Evolutionary conservation across 2,797 vertebrate genomes (phyloP).

Genomic region (Craterocephalus amniculus): DNA sequence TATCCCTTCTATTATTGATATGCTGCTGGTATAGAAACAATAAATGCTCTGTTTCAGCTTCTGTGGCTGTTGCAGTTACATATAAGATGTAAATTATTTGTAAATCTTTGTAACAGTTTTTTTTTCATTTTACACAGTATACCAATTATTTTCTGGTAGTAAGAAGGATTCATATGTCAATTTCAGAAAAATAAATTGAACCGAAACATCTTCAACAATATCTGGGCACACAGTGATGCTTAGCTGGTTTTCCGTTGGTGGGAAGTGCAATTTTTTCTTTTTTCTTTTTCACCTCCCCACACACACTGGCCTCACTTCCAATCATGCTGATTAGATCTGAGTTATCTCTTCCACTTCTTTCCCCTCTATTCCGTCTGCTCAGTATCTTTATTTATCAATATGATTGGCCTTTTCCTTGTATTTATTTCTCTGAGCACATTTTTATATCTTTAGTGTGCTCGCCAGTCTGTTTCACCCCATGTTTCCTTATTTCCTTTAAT

Average conservation of each 20-base stretch:
- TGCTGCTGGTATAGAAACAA: background rate
- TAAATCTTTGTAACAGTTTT: background rate
- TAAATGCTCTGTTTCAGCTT: too few species aligned
- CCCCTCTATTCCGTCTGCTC: slow-evolving; percentile 10
- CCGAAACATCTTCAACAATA: slow-evolving; percentile 14
- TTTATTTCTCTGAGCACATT: slow-evolving; percentile 29
- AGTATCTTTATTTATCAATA: slow-evolving; percentile 17
- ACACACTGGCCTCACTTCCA: slow-evolving; percentile 46
- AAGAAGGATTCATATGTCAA: slow-evolving; percentile 33
- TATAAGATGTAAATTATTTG: background rate
- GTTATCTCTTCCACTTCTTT: slow-evolving; percentile 17
- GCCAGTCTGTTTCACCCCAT: background rate
- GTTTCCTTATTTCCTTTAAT: slow-evolving; percentile 12
- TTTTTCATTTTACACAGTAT: background rate
- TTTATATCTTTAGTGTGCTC: slow-evolving; percentile 18
- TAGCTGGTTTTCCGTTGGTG: slow-evolving; percentile 39
- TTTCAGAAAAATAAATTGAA: slow-evolving; percentile 58
- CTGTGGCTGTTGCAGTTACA: too few species aligned
- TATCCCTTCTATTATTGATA: background rate
- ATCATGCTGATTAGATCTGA: slow-evolving; percentile 66
- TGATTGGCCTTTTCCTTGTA: slow-evolving; percentile 8
- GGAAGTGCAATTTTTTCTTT: slow-evolving; percentile 22
- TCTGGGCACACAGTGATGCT: slow-evolving; percentile 31
- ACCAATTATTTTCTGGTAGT: slow-evolving; percentile 5
- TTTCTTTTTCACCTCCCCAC: slow-evolving; percentile 24